These are phyloP conservation scores for Enteromius afrohamiltoni DNA, from an alignment of 2,797 vertebrate genomes.

Conservation along the genomic window DNA sequence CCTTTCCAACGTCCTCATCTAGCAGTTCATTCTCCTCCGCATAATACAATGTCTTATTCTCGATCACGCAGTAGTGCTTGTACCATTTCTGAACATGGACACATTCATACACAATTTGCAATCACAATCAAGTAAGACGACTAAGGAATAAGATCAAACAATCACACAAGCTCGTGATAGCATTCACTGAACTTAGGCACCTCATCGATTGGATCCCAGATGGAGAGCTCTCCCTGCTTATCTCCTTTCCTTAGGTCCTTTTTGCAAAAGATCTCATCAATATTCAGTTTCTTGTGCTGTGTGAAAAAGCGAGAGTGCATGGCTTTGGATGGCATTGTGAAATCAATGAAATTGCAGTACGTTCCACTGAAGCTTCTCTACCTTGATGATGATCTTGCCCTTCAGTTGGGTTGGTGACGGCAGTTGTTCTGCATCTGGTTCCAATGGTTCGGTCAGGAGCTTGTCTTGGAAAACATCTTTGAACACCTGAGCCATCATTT, in stretches of 20 bases:
- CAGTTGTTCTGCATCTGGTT: constrained; percentile 91
- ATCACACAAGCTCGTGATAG: neutral
- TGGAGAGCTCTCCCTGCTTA: constrained; percentile 89
- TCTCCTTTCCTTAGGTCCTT: constrained; percentile 83
- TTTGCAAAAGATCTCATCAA: constrained; percentile 78
- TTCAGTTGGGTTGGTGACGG: constrained; percentile 93
- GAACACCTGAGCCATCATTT: constrained; percentile 92
- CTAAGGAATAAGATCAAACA: neutral
- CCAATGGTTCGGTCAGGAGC: constrained; percentile 84
- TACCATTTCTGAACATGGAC: constrained; percentile 86
- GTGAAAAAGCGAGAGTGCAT: constrained; percentile 16
- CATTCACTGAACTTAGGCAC: constrained; percentile 68
- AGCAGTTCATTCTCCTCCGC: constrained; percentile 87
- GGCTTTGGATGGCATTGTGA: neutral
- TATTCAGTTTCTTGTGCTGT: constrained; percentile 94
- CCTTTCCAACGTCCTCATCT: constrained; percentile 80
- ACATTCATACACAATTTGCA: constrained; percentile 15
- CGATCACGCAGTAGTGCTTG: constrained; percentile 91
- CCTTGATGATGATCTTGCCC: constrained; percentile 95
- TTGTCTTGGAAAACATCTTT: constrained; percentile 90
- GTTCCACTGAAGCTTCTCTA: constrained; percentile 50
- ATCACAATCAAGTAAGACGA: neutral
- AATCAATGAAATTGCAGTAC: neutral
- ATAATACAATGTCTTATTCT: constrained; percentile 90
- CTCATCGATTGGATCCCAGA: constrained; percentile 97